Conservation (phyloP, 53 echinoderm and acorn worm species). For the Holothuria leucospilota region DNA sequence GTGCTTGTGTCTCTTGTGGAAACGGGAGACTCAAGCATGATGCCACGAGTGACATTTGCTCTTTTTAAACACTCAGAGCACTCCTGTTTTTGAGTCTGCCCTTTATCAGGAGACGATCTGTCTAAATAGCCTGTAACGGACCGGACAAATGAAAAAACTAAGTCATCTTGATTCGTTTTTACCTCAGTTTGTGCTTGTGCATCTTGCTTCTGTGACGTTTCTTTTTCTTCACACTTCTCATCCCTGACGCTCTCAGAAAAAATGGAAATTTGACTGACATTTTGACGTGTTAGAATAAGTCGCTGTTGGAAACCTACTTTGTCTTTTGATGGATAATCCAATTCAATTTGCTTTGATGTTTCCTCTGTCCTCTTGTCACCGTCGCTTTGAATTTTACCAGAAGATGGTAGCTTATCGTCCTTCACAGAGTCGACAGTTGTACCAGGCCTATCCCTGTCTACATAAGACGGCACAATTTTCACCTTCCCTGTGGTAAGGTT, state of each 20-base stretch:
- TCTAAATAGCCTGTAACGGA: not conserved
- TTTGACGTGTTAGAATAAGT: not conserved
- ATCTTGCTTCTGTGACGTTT: not conserved
- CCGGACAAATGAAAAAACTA: not conserved
- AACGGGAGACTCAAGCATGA: not conserved
- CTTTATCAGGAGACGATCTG: not conserved
- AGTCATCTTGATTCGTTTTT: not conserved
- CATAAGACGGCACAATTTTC: not conserved
- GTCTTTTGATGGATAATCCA: not conserved
- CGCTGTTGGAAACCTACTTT: not conserved
- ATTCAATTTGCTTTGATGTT: not conserved
- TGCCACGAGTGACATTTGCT: not conserved
- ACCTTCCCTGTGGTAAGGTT: not conserved
- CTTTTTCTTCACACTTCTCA: not conserved
- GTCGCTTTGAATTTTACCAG: too few species aligned
- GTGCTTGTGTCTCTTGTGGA: not conserved
- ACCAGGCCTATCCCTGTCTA: not conserved
- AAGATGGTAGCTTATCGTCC: too few species aligned
- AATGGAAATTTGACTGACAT: not conserved
- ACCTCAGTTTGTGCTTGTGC: not conserved
- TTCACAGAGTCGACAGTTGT: not conserved
- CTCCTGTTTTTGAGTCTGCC: not conserved
- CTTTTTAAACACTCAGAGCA: not conserved
- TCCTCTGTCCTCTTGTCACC: too few species aligned
- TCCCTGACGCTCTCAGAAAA: not conserved